A percentile compares a stretch with the other conserved stretches of the same genome.
Evolutionary conservation across 2,888 invertebrate species (phyloP).

Genomic region (Spatulosminthurus flaviceps): DNA sequence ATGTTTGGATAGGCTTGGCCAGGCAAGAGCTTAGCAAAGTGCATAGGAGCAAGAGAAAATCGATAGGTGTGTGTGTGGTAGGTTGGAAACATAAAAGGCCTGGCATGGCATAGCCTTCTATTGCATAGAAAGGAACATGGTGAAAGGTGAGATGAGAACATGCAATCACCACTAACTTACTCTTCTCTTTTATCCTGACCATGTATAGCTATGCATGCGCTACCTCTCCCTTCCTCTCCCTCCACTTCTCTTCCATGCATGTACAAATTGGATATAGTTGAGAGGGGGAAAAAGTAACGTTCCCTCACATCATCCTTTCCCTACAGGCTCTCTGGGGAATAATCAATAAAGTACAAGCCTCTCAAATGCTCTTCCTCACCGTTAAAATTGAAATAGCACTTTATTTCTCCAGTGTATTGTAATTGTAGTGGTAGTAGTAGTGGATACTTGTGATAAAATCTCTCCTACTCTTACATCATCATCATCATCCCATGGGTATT

Average conservation of each 20-base stretch:
- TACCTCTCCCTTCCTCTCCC: background rate
- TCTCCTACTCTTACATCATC: background rate
- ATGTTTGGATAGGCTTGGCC: constrained; percentile 36
- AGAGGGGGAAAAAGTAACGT: background rate
- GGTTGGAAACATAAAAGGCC: background rate
- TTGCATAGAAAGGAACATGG: too few species aligned
- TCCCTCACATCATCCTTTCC: background rate
- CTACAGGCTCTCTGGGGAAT: constrained; percentile 11
- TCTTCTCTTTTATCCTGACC: too few species aligned
- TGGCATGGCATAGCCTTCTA: background rate
- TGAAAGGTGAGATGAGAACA: background rate
- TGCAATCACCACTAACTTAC: constrained; percentile 11
- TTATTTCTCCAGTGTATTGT: too few species aligned
- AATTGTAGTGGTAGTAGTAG: too few species aligned
- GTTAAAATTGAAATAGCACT: background rate
- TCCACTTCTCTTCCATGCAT: background rate
- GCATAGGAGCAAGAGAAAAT: background rate
- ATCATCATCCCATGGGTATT: background rate
- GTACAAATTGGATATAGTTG: background rate
- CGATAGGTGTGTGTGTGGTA: constrained; percentile 15
- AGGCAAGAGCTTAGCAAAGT: constrained; percentile 1
- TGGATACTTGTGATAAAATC: too few species aligned
- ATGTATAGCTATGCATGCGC: background rate
- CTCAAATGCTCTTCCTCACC: background rate
- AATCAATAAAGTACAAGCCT: constrained; percentile 19